Conservation (phyloP, 2,888 invertebrate species). For the Portevinia maculata region DNA sequence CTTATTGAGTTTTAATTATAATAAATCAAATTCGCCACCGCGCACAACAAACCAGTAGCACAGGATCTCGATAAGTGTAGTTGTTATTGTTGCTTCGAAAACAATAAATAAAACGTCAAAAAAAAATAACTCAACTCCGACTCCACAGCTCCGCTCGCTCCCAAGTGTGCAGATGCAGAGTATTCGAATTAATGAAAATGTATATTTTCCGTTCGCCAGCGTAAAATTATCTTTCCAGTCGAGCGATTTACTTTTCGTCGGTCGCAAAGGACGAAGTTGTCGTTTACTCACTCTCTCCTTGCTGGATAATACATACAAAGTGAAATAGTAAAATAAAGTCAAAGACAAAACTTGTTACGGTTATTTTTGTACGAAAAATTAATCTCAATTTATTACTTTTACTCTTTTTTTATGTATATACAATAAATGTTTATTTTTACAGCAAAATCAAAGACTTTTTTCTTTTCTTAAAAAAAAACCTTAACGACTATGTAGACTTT, state of each 20-base stretch:
- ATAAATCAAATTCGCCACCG: constrained; percentile 55
- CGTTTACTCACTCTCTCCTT: background rate
- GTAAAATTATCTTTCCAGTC: constrained; percentile 74
- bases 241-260: constrained; percentile 47
- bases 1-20: constrained; percentile 67
- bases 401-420: background rate
- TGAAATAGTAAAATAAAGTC: background rate
- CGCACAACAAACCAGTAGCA: background rate
- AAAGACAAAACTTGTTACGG: constrained; percentile 22
- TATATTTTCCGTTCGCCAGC: constrained; percentile 70
- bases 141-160: background rate
- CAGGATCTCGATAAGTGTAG: background rate
- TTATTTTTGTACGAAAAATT: constrained; percentile 25
- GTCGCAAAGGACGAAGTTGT: constrained; percentile 47
- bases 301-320: background rate
- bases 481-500: constrained; percentile 13
- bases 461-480: constrained; percentile 5
- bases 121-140: constrained; percentile 29
- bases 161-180: constrained; percentile 67
- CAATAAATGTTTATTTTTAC: constrained; percentile 2
- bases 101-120: constrained; percentile 63
- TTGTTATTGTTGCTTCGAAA: constrained; percentile 35
- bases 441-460: constrained; percentile 1
- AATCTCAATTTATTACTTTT: constrained; percentile 30
- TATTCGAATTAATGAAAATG: constrained; percentile 73